A percentile compares a stretch with the other conserved stretches of the same genome.
phyloP scores from a whole-genome alignment of 2,797 vertebrate species.

The Acanthurus lineatus region DNA sequence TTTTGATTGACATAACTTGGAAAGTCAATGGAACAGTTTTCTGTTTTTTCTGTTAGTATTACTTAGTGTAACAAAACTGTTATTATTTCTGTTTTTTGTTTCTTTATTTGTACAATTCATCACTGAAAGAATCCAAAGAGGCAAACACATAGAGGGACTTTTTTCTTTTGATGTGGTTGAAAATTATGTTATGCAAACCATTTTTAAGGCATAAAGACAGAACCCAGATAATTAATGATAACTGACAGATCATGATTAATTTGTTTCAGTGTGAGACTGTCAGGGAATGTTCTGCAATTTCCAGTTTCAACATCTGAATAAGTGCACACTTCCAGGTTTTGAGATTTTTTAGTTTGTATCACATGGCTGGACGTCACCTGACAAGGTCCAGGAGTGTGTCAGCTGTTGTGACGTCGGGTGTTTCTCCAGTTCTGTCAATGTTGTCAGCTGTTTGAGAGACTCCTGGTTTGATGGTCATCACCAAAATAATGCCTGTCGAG shows the following conservation, averaged over 20 bases:
- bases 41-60: too few species aligned
- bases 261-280: neutral
- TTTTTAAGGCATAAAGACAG: neutral
- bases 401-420: conserved; percentile 92
- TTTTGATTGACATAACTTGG: too few species aligned
- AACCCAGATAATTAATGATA: neutral
- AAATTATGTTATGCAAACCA: neutral
- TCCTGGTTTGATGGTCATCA: conserved; percentile 95
- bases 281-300: neutral
- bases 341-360: neutral
- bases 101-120: too few species aligned
- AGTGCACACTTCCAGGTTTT: neutral
- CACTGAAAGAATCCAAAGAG: too few species aligned
- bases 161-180: neutral
- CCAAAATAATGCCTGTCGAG: conserved; percentile 91
- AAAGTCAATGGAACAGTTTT: too few species aligned
- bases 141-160: too few species aligned
- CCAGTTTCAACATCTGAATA: neutral
- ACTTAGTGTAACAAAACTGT: too few species aligned
- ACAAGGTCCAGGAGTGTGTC: conserved; percentile 95
- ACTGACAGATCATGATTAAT: neutral
- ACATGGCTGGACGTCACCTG: conserved; percentile 66
- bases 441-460: conserved; percentile 90
- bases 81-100: too few species aligned
- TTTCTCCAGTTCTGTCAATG: conserved; percentile 91